phyloP scores from a whole-genome alignment of 2,113 vertebrate species.

The Albula goreensis region DNA sequence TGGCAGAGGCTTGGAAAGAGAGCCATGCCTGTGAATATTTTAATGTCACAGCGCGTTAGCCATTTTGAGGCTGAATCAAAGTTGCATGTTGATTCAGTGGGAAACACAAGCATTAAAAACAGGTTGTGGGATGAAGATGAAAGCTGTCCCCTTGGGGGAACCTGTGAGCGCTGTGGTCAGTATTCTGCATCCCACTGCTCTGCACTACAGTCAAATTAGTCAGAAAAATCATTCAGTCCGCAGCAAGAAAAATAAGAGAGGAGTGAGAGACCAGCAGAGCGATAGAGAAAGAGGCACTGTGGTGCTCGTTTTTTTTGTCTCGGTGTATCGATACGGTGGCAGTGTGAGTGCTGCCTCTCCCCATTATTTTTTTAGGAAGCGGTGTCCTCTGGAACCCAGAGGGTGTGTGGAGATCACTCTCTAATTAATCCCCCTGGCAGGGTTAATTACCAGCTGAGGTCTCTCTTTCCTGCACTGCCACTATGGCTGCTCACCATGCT shows the following conservation, averaged over 20 bases:
- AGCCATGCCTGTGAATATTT: not conserved
- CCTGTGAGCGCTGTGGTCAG: not conserved
- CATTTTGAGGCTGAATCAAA: not conserved
- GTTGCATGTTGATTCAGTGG: not conserved
- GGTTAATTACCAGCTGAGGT: not conserved
- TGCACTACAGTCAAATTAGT: too few relatives aligned
- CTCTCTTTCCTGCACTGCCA: not conserved
- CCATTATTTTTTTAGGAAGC: too few relatives aligned
- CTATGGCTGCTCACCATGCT: not conserved
- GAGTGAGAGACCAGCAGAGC: not conserved
- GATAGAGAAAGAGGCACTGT: constrained; percentile 8
- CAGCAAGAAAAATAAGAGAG: too few relatives aligned
- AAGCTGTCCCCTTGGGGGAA: not conserved
- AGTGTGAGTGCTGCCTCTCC: too few relatives aligned
- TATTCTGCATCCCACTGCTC: not conserved
- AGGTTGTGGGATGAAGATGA: not conserved
- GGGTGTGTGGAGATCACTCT: too few relatives aligned
- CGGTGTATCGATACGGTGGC: too few relatives aligned
- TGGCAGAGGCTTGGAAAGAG: not conserved
- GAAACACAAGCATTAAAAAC: not conserved
- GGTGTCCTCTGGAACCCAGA: too few relatives aligned
- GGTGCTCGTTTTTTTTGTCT: not conserved
- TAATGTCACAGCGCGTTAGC: not conserved
- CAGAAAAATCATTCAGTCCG: too few relatives aligned
- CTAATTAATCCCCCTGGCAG: too few relatives aligned